phyloP scores from a whole-genome alignment of 2,113 vertebrate genomes.

The Perca fluviatilis region DNA sequence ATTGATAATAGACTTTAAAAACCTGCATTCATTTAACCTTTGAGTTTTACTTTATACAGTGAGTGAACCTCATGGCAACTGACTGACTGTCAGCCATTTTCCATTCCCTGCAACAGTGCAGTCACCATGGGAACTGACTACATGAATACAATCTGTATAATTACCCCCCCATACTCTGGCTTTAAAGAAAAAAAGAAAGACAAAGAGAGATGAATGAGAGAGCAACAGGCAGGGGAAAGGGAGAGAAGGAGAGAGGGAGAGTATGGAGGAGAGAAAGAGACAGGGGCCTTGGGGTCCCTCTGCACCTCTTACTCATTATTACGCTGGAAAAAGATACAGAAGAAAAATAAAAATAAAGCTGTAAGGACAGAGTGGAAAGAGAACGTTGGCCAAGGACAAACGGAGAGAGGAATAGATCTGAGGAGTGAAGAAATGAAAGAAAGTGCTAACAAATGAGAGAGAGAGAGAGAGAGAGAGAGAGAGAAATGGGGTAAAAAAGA shows the following conservation, averaged over 20 bases:
- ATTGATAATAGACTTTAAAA: neutral
- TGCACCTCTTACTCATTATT: slow-evolving; percentile 33
- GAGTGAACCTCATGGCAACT: slow-evolving; percentile 24
- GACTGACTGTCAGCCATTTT: slow-evolving; percentile 41
- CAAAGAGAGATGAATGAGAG: slow-evolving; percentile 38
- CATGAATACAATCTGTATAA: slow-evolving; percentile 67
- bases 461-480: neutral
- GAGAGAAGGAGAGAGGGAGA: slow-evolving; percentile 16
- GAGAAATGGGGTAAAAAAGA: neutral
- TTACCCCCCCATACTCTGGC: slow-evolving; percentile 37
- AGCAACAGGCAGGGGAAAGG: slow-evolving; percentile 19
- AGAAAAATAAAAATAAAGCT: neutral
- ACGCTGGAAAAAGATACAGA: slow-evolving; percentile 25
- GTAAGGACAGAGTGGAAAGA: neutral
- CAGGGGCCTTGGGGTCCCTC: slow-evolving; percentile 31
- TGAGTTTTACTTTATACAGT: slow-evolving; percentile 24
- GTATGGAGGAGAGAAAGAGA: neutral
- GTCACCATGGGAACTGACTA: slow-evolving; percentile 73
- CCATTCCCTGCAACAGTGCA: slow-evolving; percentile 42
- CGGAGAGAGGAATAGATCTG: neutral
- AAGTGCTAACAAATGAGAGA: neutral
- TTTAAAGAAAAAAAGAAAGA: slow-evolving; percentile 45
- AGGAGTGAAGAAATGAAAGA: slow-evolving; percentile 6
- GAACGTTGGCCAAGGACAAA: slow-evolving; percentile 27
- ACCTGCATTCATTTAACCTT: slow-evolving; percentile 3